Base-by-base conservation (phyloP, 2,797 vertebrate genomes). In the Sebastes taczanowskii region DNA sequence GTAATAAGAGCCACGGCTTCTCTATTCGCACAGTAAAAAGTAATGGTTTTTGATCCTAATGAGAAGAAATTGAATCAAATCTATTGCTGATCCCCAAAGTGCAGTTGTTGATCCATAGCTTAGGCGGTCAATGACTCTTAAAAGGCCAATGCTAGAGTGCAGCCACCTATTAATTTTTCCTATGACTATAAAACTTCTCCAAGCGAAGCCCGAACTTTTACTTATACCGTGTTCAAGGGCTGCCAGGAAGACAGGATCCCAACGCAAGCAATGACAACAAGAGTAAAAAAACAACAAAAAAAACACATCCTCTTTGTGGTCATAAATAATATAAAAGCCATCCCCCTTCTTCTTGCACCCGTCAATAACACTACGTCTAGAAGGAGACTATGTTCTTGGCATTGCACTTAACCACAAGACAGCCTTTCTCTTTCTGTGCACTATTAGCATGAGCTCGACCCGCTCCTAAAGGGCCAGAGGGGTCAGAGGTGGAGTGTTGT, bases 291-390 rank as follows among this genome's bases (percentile, higher is more conserved):
- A 38, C 46, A 58, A 42, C 7, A 78, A 91, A 89, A 90, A 88
- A 91, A 90, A 88, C 78, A 90, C 94, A 93, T 94, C 93, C 93
- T 94, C 89, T 93, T 89, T 93, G 86, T 77, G 75, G 90, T 93
- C 94, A 95, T 96, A 90, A 96, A 95, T 95, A 95, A 96, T 96
- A 90, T 91, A 95, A 86, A 91, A 93, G 87, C 92, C 90, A 94
- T 94, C 89, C 89, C 85, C 76, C 81, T 85, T 86, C 78, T 82
- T 88, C 87, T 90, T 88, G 80, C 91, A 89, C 88, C 88, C 93
- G 90, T 95, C 95, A 91, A 95, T 96, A 95, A 86, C 89, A 70
- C 80, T 88, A 87, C 56, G 82, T 86, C 90, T 83, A 71, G 71
- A 81, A 91, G 91, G 88, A 94, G 93, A 91, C 84, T 77, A 38